Conservation (phyloP, 2,888 invertebrate species). For the Epinotia demarniana region DNA sequence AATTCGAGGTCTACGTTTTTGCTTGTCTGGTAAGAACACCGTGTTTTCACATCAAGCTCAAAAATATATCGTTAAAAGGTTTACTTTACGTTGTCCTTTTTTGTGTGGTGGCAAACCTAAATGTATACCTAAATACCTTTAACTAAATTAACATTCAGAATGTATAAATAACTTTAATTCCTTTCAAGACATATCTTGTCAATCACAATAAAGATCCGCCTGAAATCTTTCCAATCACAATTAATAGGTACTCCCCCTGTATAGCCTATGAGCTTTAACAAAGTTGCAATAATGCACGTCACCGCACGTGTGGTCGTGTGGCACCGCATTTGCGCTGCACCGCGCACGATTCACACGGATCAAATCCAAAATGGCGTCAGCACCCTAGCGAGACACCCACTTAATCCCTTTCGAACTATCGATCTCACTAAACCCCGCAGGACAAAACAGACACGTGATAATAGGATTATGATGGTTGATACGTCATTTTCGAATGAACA, state of each 20-base stretch:
- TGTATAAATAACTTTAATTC: no score
- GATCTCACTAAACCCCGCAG: neutral
- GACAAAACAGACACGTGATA: neutral
- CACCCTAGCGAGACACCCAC: neutral
- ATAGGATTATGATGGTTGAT: neutral
- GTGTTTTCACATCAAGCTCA: no score
- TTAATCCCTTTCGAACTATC: neutral
- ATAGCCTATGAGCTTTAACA: conserved; percentile 7
- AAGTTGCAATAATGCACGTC: conserved; percentile 22
- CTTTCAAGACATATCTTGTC: no score
- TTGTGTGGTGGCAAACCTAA: no score
- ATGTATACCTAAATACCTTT: no score
- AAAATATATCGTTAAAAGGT: no score
- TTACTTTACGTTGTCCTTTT: no score
- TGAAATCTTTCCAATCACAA: neutral
- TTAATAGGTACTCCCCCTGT: neutral
- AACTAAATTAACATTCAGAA: no score
- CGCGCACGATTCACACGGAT: conserved; percentile 60
- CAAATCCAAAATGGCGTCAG: conserved; percentile 48
- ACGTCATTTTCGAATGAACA: neutral
- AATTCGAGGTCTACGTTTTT: no score
- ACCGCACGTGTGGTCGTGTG: conserved; percentile 65
- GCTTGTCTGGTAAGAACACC: no score
- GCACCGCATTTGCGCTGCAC: conserved; percentile 56
- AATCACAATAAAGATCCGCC: no score